Evolutionary conservation across 2,797 vertebrate species (phyloP).

Genomic region (Hybognathus amarus): DNA sequence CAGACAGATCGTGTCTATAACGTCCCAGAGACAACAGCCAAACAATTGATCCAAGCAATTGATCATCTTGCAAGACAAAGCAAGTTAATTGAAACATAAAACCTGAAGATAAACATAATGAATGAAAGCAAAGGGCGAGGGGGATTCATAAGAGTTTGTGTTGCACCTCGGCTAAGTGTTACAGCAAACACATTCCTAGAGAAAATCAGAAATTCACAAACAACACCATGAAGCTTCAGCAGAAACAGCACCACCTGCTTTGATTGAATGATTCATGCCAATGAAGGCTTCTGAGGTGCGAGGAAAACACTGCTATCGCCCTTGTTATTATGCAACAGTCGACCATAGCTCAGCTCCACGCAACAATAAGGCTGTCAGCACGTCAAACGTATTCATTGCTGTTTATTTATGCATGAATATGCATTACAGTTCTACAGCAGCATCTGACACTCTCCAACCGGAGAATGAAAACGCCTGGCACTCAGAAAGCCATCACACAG

Average conservation of each 20-base stretch:
- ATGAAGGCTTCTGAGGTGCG: constrained; percentile 22
- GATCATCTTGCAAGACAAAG: constrained; percentile 12
- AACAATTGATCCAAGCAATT: not conserved
- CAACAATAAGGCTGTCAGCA: constrained; percentile 50
- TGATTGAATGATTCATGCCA: constrained; percentile 39
- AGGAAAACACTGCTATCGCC: constrained; percentile 35
- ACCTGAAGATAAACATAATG: constrained; percentile 24
- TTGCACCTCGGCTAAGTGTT: constrained; percentile 1
- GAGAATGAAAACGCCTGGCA: constrained; percentile 29
- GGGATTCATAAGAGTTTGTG: constrained; percentile 1
- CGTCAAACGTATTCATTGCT: constrained; percentile 47
- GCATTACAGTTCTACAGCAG: constrained; percentile 39
- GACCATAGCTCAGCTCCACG: constrained; percentile 44
- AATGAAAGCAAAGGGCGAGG: not conserved
- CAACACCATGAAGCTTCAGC: not conserved
- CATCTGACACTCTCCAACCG: constrained; percentile 41
- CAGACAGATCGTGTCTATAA: not conserved
- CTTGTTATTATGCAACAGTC: constrained; percentile 45
- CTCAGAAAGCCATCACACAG: constrained; percentile 31
- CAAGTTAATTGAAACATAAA: not conserved
- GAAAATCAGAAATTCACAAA: not conserved
- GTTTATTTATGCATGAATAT: constrained; percentile 62
- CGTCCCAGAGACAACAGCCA: not conserved
- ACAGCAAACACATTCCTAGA: constrained; percentile 17
- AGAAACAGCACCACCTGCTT: constrained; percentile 39